Conservation (phyloP, 1,140 invertebrate genomes). For the Alviniconcha marisindica region DNA sequence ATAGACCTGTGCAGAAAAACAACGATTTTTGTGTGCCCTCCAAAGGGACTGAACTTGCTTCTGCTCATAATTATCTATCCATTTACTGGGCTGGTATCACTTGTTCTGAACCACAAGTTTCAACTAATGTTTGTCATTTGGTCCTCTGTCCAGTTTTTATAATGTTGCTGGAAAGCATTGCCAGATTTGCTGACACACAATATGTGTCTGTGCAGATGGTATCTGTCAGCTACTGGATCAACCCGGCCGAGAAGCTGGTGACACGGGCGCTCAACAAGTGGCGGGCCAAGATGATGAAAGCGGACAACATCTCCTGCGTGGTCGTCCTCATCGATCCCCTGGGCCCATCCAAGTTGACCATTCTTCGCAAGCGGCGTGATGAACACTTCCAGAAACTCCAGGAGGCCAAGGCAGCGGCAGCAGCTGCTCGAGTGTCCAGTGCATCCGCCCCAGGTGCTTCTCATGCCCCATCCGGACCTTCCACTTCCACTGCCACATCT, state of each 20-base stretch:
- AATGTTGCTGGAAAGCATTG: too few relatives aligned
- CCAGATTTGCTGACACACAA: too few relatives aligned
- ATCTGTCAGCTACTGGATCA: slow-evolving; percentile 76
- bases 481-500: neutral
- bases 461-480: neutral
- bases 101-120: too few relatives aligned
- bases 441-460: neutral
- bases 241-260: slow-evolving; percentile 93
- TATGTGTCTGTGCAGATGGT: slow-evolving; percentile 55
- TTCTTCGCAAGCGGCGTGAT: slow-evolving; percentile 65
- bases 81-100: too few relatives aligned
- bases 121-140: too few relatives aligned
- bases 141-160: too few relatives aligned
- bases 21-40: too few relatives aligned
- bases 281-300: slow-evolving; percentile 86
- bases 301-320: slow-evolving; percentile 96
- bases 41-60: too few relatives aligned
- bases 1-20: too few relatives aligned
- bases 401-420: neutral
- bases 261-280: slow-evolving; percentile 87
- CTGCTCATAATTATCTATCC: too few relatives aligned
- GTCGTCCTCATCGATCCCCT: slow-evolving; percentile 95
- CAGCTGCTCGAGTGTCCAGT: neutral
- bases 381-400: slow-evolving; percentile 26
- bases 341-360: slow-evolving; percentile 77